A percentile compares a stretch with the other conserved stretches of the same genome.
Conservation (phyloP, 2,888 invertebrate genomes). For the Drosophila mimetica region DNA sequence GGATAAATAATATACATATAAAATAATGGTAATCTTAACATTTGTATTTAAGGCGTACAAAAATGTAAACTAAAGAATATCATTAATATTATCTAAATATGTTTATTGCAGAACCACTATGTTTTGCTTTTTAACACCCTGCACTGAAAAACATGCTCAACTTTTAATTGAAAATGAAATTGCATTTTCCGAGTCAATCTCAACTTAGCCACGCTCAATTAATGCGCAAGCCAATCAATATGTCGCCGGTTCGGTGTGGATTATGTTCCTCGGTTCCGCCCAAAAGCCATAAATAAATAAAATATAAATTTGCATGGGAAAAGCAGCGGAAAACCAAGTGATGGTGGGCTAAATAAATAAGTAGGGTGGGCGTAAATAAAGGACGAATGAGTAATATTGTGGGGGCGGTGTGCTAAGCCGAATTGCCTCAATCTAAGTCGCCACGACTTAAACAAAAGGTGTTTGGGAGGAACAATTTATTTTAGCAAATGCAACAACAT, state of each 20-base stretch:
- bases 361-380: not conserved
- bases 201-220: conserved; percentile 21
- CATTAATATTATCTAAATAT: too few species aligned
- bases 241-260: conserved; percentile 5
- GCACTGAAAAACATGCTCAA: not conserved
- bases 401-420: not conserved
- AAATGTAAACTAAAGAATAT: too few species aligned
- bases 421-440: not conserved
- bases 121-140: not conserved
- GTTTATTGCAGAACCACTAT: not conserved
- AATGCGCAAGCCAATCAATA: conserved; percentile 32
- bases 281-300: conserved; percentile 18
- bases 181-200: conserved; percentile 27
- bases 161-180: conserved; percentile 24
- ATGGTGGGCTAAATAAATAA: conserved; percentile 6
- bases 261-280: not conserved
- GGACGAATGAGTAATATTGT: conserved; percentile 6
- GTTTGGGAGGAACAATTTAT: not conserved
- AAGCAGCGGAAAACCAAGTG: not conserved
- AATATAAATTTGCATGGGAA: conserved; percentile 11
- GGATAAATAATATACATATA: too few species aligned
- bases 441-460: not conserved
- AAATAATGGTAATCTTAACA: too few species aligned
- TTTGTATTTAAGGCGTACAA: too few species aligned
- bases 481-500: not conserved